Evolutionary conservation across 1,140 invertebrate genomes (phyloP).

Genomic region (Globodera rostochiensis): DNA sequence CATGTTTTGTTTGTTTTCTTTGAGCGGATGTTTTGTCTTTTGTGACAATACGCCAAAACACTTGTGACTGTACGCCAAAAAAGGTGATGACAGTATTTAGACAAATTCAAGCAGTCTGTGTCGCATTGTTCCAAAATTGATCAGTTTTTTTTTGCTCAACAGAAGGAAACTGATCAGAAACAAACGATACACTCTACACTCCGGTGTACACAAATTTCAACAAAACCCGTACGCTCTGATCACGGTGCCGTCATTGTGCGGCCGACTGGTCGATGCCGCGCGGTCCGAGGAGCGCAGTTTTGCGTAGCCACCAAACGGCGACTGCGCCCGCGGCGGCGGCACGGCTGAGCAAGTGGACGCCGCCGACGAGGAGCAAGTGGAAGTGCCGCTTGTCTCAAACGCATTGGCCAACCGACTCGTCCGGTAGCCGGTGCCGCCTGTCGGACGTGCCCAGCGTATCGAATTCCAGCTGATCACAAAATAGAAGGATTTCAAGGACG

Average conservation of each 20-base stretch:
- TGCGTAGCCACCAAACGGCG: slow-evolving; percentile 2
- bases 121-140: no score
- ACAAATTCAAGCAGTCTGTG: no score
- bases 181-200: not conserved
- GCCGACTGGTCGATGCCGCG: not conserved
- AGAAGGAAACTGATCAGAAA: no score
- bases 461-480: slow-evolving; percentile 25
- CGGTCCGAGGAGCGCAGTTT: not conserved
- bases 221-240: slow-evolving; percentile 1
- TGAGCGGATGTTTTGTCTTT: no score
- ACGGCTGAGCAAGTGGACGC: slow-evolving; percentile 9
- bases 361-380: not conserved
- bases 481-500: no score
- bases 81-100: no score
- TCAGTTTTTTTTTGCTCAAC: no score
- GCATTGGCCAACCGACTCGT: slow-evolving; percentile 25
- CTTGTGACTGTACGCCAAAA: no score
- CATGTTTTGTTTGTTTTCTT: no score
- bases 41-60: no score
- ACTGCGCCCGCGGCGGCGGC: not conserved
- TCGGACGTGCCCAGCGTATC: slow-evolving; percentile 29
- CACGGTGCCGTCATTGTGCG: slow-evolving; percentile 10
- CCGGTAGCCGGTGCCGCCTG: slow-evolving; percentile 5
- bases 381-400: slow-evolving; percentile 19
- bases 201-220: not conserved